Evolutionary conservation across 2,888 invertebrate genomes (phyloP), one percentile per base, ranked within the genome.

Genomic region (Deilephila elpenor): DNA sequence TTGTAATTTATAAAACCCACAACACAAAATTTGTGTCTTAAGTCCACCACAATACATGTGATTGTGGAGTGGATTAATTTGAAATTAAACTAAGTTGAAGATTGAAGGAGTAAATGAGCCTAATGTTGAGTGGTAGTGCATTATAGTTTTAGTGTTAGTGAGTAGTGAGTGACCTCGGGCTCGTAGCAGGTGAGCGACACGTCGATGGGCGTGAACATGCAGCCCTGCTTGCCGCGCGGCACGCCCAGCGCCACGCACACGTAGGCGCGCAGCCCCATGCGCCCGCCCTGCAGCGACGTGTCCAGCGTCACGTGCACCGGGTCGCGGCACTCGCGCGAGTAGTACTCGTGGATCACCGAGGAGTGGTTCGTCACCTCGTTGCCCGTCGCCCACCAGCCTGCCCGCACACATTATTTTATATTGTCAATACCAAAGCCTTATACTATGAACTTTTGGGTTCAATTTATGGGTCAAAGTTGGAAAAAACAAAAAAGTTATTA

Each of bases 321-420:
- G 91, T 97, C 97, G 84, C 97, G 97, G 88, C 98, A 98, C 93
- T 99, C 99, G 77, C 99, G 96, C 17, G 98, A 96, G 91, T 99
- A 99, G 93, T 99, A 99, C 89, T 99, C 99, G 87, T 99, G 99
- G 88, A 99, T 99, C 73, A 99, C 98, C 0, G 98, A 98, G 73
- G 99, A 99, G 93, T 99, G 99, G 87, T 98, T 98, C 0, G 99
- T 99, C 61, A 99, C 98, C 92, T 99, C 99, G 82, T 98, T 97
- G 72, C 99, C 99, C 0, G 99, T 99, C 1, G 99, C 99, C 97
- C 97, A 99, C 99, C 99, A 99, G 34, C 99, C 96, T 95, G 82
- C 25, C 14, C 17, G 6, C 17, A 17, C 80, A 70, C 71, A 17
- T n/a, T 20, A 61, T 72, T 53, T 17, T 17, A 53, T 19, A 19